Evolutionary conservation across 2,797 vertebrate genomes (phyloP).

Genomic region (Erithacus rubecula): DNA sequence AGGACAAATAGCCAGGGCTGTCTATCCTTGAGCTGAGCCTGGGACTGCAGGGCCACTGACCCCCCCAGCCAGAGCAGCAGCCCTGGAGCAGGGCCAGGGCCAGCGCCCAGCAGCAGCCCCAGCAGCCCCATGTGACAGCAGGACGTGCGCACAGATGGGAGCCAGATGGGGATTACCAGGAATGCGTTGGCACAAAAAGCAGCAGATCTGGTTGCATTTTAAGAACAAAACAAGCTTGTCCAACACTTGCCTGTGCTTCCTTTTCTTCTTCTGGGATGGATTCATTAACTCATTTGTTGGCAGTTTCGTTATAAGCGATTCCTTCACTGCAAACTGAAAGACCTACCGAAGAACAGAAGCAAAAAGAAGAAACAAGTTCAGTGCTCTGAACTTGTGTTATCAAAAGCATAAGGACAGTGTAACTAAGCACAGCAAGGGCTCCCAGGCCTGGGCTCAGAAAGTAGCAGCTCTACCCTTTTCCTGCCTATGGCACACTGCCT

Average conservation of each 20-base stretch:
- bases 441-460: neutral
- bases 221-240: slow-evolving; percentile 43
- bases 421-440: neutral
- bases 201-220: slow-evolving; percentile 1
- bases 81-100: neutral
- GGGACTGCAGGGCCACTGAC: neutral
- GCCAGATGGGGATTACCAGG: slow-evolving; percentile 56
- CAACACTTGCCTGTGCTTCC: slow-evolving; percentile 89
- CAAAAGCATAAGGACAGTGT: neutral
- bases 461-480: neutral
- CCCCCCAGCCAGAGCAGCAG: neutral
- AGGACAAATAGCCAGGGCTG: neutral
- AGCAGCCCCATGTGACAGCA: neutral
- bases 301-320: slow-evolving; percentile 89
- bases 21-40: neutral
- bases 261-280: slow-evolving; percentile 96
- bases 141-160: neutral
- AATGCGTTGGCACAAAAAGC: slow-evolving; percentile 18
- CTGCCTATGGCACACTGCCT: rapidly evolving
- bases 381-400: neutral
- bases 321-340: slow-evolving; percentile 95
- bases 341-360: slow-evolving; percentile 75
- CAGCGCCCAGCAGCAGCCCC: neutral
- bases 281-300: slow-evolving; percentile 90
- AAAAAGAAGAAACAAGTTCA: neutral